Percentiles rank a stretch among this genome's conserved stretches.
phyloP scores from a whole-genome alignment of 2,888 invertebrate species.

The Falcaria lacertinaria region DNA sequence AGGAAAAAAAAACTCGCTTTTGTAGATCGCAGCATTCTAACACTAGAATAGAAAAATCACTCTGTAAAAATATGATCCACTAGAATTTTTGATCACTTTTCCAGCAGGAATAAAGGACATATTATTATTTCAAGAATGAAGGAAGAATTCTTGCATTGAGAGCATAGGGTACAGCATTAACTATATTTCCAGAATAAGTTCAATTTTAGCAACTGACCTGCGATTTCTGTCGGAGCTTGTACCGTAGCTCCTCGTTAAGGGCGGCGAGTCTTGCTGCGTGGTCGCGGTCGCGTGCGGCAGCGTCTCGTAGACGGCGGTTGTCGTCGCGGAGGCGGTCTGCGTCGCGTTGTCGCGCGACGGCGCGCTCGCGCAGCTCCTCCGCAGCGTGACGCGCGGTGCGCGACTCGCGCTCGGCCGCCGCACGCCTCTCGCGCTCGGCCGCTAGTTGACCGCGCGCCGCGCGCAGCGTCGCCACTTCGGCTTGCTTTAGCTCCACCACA shows the following conservation, averaged over 20 bases:
- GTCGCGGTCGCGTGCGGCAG: constrained; percentile 86
- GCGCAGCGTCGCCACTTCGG: constrained; percentile 89
- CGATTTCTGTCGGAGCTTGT: constrained; percentile 90
- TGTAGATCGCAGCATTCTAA: too few species aligned
- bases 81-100: too few species aligned
- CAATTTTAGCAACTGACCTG: constrained; percentile 77
- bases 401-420: constrained; percentile 85
- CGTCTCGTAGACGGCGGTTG: constrained; percentile 86
- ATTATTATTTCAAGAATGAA: too few species aligned
- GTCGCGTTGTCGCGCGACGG: constrained; percentile 87
- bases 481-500: constrained; percentile 92
- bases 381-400: constrained; percentile 88
- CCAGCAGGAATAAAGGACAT: too few species aligned
- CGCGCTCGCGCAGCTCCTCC: constrained; percentile 90
- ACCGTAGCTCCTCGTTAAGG: constrained; percentile 93
- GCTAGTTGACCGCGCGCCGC: constrained; percentile 84
- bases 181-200: too few species aligned
- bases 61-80: too few species aligned
- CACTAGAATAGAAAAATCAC: too few species aligned
- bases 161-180: too few species aligned
- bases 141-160: too few species aligned
- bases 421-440: constrained; percentile 87
- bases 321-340: constrained; percentile 79
- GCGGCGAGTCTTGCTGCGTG: constrained; percentile 88
- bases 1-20: too few species aligned